Evolutionary conservation across 2,888 invertebrate species (phyloP), one percentile per base, ranked within the genome.

Genomic region (Ypsolopha scabrella): DNA sequence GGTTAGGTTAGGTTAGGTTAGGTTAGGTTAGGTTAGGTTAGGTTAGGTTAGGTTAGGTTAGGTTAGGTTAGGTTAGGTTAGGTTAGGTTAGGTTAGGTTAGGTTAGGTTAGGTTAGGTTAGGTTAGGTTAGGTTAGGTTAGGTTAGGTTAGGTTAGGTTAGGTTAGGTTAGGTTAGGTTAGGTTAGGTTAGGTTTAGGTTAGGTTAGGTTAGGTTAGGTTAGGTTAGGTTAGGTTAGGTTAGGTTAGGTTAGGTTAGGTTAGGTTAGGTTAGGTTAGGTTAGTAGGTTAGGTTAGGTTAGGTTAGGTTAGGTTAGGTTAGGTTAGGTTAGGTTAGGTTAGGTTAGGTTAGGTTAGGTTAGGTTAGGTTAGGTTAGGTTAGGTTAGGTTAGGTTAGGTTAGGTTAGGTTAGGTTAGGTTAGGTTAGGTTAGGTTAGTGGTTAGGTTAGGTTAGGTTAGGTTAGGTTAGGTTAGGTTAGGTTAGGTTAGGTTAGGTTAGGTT

Each of bases 331-430:
- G 52, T 51, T 55, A 46, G 48, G 50, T 52, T 49, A 52, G 51
- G 52, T 47, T 53, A 41, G 48, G 53, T 51, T 53, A 52, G 51
- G 53, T 53, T 52, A 53, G 50, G 49, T 52, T 47, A 53, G 52
- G 51, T 53, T 53, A 55, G 53, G 51, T 51, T 53, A 52, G 50
- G 51, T 51, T 53, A 52, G 51, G 52, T 49, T 52, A 49, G 49
- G 49, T 49, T 49, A 49, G 49, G 49, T 48, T 48, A 48, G 48
- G 48, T 48, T 48, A 48, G 48, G 46, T 46, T 46, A 46, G 46
- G 43, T 48, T 48, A 48, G 48, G 49, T 49, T 49, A 49, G 49
- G 49, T 49, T 49, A 49, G 49, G 49, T 49, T 49, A 49, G 49
- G 49, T 49, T 49, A 49, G 49, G 49, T 49, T 49, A 49, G 49